Evolutionary conservation across 2,113 vertebrate species (phyloP).

Genomic region (Scortum barcoo): DNA sequence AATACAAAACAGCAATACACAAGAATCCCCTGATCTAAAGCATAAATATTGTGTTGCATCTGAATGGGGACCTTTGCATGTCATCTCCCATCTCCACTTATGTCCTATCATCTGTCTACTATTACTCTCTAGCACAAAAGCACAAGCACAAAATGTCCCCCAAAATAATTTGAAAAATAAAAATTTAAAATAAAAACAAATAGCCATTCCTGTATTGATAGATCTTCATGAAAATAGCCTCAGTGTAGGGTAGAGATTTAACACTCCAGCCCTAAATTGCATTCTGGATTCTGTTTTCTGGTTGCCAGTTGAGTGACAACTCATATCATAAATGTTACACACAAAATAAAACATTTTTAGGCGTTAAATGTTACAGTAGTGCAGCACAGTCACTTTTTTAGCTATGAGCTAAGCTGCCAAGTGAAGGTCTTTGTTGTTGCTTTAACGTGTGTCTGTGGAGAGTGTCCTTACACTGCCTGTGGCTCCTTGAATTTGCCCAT

Average conservation of each 20-base stretch:
- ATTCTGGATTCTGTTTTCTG: neutral
- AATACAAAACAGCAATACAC: neutral
- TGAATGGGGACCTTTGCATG: neutral
- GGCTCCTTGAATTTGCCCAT: slow-evolving; percentile 99
- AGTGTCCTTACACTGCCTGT: slow-evolving; percentile 93
- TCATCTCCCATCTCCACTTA: neutral
- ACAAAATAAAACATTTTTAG: neutral
- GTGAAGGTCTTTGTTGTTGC: neutral
- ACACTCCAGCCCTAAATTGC: neutral
- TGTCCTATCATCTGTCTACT: neutral
- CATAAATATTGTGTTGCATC: neutral
- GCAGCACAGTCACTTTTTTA: neutral
- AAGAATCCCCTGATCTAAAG: neutral
- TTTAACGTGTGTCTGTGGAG: neutral
- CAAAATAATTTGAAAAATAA: no score
- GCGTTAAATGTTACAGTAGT: neutral
- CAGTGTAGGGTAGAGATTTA: neutral
- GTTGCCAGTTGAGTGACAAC: neutral
- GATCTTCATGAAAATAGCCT: neutral
- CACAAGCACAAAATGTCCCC: neutral
- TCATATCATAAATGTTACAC: neutral
- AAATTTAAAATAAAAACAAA: neutral
- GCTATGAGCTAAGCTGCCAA: neutral
- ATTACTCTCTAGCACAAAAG: neutral
- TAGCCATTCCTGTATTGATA: no score